Evolutionary conservation across 2,113 vertebrate species (phyloP), one percentile per base, ranked within the genome.

Genomic region (Marcusenius ussheri): DNA sequence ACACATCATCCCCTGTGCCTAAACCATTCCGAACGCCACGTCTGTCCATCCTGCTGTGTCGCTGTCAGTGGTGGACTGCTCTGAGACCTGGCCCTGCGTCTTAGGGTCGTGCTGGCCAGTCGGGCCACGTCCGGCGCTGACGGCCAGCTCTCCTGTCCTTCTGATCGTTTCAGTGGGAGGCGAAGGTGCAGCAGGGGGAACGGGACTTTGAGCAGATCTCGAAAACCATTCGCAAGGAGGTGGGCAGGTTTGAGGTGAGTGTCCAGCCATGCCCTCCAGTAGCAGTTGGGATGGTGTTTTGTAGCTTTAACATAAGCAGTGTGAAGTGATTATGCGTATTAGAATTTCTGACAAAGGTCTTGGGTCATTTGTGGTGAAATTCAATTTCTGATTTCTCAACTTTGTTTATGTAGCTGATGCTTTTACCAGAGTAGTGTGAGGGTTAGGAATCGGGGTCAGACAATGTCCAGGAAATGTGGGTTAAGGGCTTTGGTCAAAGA

Each of bases 121-220:
- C 39, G 6, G 35, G 4, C 15, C 24, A 21, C 62, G 10, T 89
- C 47, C 10, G 39, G 17, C 27, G 4, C 21, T 45, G 46, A 89
- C 27, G 27, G 1, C 31, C 13, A 13, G n/a, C 17, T 35, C 51
- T 56, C 39, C 35, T 35, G 9, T 62, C 21, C 49, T 24, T 93
- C 42, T 90, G 19, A 94, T 94, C 95, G 93, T 93, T 94, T 91
- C 94, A 99, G 98, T 97, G 98, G 97, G 98, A 99, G 93, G 96
- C 94, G 24, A 99, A 98, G 94, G 98, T 99, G 90, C 97, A 98
- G 91, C 98, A 99, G 96, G 98, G 98, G 39, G 98, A 99, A 92
- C 96, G 97, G 95, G 98, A 99, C 95, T 99, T 99, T 94, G 98
- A 99, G 93, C 97, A 97, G 94, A 98, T 99, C 92, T 99, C 98